Base-by-base conservation (phyloP, 2,888 invertebrate species). In the Drosophila helvetica region DNA sequence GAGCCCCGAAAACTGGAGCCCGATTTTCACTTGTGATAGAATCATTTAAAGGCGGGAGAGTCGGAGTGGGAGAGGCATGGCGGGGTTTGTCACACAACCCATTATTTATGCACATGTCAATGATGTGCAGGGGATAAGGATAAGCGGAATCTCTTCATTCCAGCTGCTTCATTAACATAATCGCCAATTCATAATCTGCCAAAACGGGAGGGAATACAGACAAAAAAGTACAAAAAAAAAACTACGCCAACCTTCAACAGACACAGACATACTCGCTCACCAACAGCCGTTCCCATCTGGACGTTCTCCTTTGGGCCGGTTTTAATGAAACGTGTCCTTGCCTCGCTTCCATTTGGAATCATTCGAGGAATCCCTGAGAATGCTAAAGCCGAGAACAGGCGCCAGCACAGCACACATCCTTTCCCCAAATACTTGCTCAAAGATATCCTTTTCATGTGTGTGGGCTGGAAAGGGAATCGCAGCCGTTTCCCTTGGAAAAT, bases 171-270 rank as follows among this genome's bases (percentile, higher is more conserved):
- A 84, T 84, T 84, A 82, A 75, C 84, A 84, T 84, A 84, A 84
- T 84, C 84, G 86, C 83, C 84, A 79, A 84, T 82, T 84, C 88
- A 84, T 84, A 84, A 84, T 82, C 86, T 74, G 71, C 47, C 47
- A 60, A 73, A 66, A 25, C 38, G 25, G 46, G 6, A 18, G 38
- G 18, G 18, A 30, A 57, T 22, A 30, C 7, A 33, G 33, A 33
- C 58, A 50, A 30, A 60, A n/a, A n/a, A n/a, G n/a, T n/a, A n/a
- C n/a, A n/a, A n/a, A n/a, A n/a, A n/a, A 30, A 45, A 9, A 15
- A 42, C 18, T 27, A 47, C 38, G 54, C 48, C 33, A 27, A 33
- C 17, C 38, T 43, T 45, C 52, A 1, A 1, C 10, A 12, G 12
- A 33, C 12, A 33, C 12, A n/a, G n/a, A 33, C 12, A 33, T 6